These are phyloP conservation scores for Chrysochloris asiatica DNA, from an alignment of 2,113 vertebrate genomes.

Conservation along the genomic window DNA sequence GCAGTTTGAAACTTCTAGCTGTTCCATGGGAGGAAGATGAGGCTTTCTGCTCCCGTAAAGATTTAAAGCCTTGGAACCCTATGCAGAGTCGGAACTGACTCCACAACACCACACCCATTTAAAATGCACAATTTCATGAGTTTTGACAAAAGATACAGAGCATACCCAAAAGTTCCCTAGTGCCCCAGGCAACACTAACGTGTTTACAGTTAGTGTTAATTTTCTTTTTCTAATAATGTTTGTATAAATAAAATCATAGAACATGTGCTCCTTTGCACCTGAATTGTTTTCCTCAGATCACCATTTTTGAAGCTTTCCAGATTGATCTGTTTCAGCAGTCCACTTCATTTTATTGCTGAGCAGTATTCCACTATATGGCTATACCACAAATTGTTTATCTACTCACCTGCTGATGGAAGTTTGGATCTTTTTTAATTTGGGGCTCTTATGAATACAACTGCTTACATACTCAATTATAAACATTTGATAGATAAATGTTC, in stretches of 20 bases:
- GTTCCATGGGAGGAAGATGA: too few species aligned
- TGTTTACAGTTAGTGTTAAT: background rate
- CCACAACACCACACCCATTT: background rate
- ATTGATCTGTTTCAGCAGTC: background rate
- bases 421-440: slow-evolving; percentile 25
- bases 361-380: slow-evolving; percentile 1
- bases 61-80: too few species aligned
- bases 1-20: too few species aligned
- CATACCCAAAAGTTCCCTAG: background rate
- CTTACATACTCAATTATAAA: background rate
- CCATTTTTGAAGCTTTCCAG: background rate
- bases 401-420: background rate
- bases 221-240: slow-evolving; percentile 13
- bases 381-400: background rate
- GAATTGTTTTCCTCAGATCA: background rate
- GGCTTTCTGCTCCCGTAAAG: too few species aligned
- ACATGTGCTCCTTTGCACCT: background rate
- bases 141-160: background rate
- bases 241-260: background rate
- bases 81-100: too few species aligned
- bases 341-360: slow-evolving; percentile 4
- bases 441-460: background rate
- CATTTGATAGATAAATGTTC: background rate
- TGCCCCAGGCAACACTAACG: background rate
- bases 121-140: background rate